Percentiles rank a stretch among this genome's conserved stretches.
Conservation (phyloP, 2,888 invertebrate genomes). For the Athripsodes cinereus region DNA sequence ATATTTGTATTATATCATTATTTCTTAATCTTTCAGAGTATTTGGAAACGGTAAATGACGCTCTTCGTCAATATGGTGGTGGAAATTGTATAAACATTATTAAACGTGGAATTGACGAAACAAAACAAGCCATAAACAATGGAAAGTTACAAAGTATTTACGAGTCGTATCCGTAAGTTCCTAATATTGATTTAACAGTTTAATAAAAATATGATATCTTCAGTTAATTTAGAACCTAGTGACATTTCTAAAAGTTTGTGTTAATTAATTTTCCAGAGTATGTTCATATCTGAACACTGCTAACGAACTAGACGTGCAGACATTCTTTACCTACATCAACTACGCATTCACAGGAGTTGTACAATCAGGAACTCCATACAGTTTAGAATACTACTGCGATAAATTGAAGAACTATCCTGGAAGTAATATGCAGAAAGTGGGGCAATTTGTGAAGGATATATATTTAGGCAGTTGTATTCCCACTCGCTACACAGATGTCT, state of each 20-base stretch:
- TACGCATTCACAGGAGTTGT: slow-evolving; percentile 40
- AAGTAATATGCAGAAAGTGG: slow-evolving; percentile 5
- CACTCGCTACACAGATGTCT: background rate
- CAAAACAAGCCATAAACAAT: slow-evolving; percentile 29
- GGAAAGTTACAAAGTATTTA: too few species aligned
- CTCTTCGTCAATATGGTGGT: slow-evolving; percentile 39
- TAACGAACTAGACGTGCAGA: slow-evolving; percentile 36
- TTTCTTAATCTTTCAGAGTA: slow-evolving; percentile 42
- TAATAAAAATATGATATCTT: too few species aligned
- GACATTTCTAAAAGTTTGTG: too few species aligned
- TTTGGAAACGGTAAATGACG: slow-evolving; percentile 46
- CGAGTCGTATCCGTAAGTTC: too few species aligned
- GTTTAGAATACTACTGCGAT: background rate
- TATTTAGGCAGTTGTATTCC: background rate
- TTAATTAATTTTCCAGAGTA: slow-evolving; percentile 35
- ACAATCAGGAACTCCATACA: slow-evolving; percentile 34
- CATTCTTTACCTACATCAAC: slow-evolving; percentile 43
- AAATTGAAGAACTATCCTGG: background rate
- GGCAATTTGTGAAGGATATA: background rate
- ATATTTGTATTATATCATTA: too few species aligned
- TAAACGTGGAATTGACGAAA: slow-evolving; percentile 35
- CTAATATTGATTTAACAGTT: too few species aligned
- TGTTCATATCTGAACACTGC: slow-evolving; percentile 35
- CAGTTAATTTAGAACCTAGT: too few species aligned
- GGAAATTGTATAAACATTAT: slow-evolving; percentile 41